Conservation (phyloP, 2,888 invertebrate species). For the Atethmia centrago region DNA sequence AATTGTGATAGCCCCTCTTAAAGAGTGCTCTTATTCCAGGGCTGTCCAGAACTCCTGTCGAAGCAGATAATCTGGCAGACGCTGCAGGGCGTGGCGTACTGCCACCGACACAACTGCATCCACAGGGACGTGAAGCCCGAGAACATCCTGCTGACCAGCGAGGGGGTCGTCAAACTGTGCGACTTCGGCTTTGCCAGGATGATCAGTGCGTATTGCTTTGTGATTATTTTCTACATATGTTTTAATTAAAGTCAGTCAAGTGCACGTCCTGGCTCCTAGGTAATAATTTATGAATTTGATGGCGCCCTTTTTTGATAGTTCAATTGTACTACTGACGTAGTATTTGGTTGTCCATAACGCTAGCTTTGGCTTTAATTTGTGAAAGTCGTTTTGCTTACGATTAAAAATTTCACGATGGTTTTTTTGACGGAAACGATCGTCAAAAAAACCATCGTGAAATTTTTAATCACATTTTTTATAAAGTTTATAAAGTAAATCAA, state of each 20-base stretch:
- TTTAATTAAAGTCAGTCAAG: neutral
- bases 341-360: neutral
- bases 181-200: conserved; percentile 99
- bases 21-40: conserved; percentile 81
- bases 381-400: neutral
- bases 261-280: neutral
- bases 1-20: too few species aligned
- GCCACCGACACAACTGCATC: conserved; percentile 98
- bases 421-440: too few species aligned
- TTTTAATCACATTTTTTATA: neutral
- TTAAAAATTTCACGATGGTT: neutral
- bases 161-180: conserved; percentile 98
- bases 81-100: conserved; percentile 98
- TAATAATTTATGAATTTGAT: neutral
- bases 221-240: neutral
- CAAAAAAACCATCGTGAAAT: too few species aligned
- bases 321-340: neutral
- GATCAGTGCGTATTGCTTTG: conserved; percentile 92
- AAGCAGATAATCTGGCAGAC: conserved; percentile 99
- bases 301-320: neutral
- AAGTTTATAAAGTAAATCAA: neutral
- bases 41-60: conserved; percentile 97
- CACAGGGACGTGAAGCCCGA: conserved; percentile 99
- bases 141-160: conserved; percentile 98
- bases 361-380: neutral